Evolutionary conservation across 2,888 invertebrate species (phyloP).

Genomic region (Cenopis cana): DNA sequence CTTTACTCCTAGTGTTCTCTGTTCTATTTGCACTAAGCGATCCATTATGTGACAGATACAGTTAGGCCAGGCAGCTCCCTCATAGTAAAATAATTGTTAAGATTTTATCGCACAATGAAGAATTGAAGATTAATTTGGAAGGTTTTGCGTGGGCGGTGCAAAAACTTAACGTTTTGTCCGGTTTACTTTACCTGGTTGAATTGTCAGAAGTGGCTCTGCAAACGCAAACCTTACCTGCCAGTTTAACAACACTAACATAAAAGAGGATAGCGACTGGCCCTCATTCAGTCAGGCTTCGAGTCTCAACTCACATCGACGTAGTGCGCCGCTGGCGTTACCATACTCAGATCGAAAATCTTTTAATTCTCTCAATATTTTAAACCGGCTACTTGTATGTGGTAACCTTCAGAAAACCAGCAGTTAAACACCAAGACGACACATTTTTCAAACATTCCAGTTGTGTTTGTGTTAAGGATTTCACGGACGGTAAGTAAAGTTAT

Average conservation of each 20-base stretch:
- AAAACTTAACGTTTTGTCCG: slow-evolving; percentile 54
- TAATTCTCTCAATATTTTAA: slow-evolving; percentile 7
- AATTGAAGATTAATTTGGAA: slow-evolving; percentile 22
- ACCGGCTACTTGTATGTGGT: neutral
- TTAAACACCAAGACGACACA: neutral
- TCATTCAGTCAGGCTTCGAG: slow-evolving; percentile 71
- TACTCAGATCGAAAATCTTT: slow-evolving; percentile 6
- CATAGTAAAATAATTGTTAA: slow-evolving; percentile 16
- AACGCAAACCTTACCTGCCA: slow-evolving; percentile 77
- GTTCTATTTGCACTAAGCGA: neutral
- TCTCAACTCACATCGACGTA: slow-evolving; percentile 60
- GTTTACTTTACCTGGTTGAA: slow-evolving; percentile 61
- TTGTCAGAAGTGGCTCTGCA: slow-evolving; percentile 55
- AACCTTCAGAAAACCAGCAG: neutral
- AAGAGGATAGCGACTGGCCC: slow-evolving; percentile 77
- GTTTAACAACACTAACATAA: slow-evolving; percentile 77
- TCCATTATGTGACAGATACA: slow-evolving; percentile 27
- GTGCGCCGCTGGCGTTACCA: slow-evolving; percentile 46
- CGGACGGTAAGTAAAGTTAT: slow-evolving; percentile 34
- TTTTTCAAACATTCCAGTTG: slow-evolving; percentile 8
- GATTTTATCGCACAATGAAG: slow-evolving; percentile 21
- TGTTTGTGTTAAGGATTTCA: slow-evolving; percentile 31
- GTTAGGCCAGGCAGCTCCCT: slow-evolving; percentile 20
- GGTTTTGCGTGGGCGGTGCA: slow-evolving; percentile 58
- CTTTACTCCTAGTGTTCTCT: too few species aligned